Evolutionary conservation across 2,888 invertebrate genomes (phyloP).

Genomic region (Brenthis hecate): DNA sequence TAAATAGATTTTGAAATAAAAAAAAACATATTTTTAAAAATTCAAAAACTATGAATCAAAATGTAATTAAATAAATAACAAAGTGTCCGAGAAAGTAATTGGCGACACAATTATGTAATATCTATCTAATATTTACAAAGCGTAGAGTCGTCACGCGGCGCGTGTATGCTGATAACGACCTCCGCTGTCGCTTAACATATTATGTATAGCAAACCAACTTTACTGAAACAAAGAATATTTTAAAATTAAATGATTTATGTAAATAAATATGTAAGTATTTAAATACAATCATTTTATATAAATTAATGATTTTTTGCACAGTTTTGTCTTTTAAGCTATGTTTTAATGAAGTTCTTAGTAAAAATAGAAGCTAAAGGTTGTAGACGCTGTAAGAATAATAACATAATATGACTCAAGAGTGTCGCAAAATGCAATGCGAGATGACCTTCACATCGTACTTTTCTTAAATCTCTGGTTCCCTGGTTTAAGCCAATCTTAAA

Average conservation of each 20-base stretch:
- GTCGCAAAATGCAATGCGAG: not conserved
- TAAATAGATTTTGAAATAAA: not conserved
- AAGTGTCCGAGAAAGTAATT: slow-evolving; percentile 19
- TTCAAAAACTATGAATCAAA: not conserved
- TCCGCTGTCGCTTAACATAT: slow-evolving; percentile 21
- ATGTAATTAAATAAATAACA: not conserved
- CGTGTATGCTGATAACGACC: slow-evolving; percentile 45
- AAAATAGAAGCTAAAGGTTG: not conserved
- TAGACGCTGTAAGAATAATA: not conserved
- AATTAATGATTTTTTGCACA: too few relatives aligned
- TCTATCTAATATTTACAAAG: slow-evolving; percentile 32
- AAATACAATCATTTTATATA: too few relatives aligned
- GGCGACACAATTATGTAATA: slow-evolving; percentile 36
- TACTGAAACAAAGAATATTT: slow-evolving; percentile 5
- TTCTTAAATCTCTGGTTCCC: too few relatives aligned
- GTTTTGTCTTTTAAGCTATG: too few relatives aligned
- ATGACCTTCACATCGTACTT: not conserved
- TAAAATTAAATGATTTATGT: not conserved
- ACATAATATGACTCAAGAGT: too few relatives aligned
- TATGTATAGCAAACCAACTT: not conserved
- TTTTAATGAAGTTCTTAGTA: too few relatives aligned
- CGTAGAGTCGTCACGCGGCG: slow-evolving; percentile 38
- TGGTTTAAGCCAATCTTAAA: too few relatives aligned
- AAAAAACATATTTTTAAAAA: not conserved
- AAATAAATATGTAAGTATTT: too few relatives aligned